These are phyloP conservation scores for Dicerorhinus sumatrensis DNA, from an alignment of 2,113 vertebrate species.

Conservation along the genomic window DNA sequence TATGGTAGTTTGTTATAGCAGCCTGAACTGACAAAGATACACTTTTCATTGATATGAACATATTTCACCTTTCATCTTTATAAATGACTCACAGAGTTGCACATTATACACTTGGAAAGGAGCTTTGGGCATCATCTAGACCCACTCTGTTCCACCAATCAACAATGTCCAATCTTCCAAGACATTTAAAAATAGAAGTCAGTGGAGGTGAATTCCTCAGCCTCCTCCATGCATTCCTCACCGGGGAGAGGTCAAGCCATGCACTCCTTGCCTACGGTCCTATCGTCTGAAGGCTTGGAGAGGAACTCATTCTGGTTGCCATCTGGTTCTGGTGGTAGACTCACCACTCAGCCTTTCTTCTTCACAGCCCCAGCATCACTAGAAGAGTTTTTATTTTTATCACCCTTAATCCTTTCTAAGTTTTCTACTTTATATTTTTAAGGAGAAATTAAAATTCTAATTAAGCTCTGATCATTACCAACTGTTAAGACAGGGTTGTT, in stretches of 20 bases:
- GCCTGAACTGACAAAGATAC: neutral
- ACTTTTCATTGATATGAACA: neutral
- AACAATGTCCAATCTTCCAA: neutral
- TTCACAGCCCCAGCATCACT: neutral
- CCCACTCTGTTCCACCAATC: neutral
- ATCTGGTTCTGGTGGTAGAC: neutral
- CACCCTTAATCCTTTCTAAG: neutral
- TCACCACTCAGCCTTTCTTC: neutral
- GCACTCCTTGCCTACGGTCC: neutral
- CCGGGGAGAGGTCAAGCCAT: neutral
- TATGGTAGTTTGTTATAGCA: neutral
- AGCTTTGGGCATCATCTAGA: neutral
- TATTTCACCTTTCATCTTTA: neutral
- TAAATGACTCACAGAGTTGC: neutral
- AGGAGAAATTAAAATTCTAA: constrained; percentile 49
- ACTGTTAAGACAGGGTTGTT: neutral
- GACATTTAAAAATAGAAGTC: neutral
- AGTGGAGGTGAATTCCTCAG: neutral
- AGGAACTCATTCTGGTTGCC: neutral
- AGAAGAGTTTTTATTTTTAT: neutral
- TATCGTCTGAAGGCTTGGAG: neutral
- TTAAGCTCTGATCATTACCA: neutral
- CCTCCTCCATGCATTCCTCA: neutral
- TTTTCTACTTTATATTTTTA: neutral
- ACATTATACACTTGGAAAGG: neutral